Evolutionary conservation across 2,888 invertebrate species (phyloP), one percentile per base, ranked within the genome.

Genomic region (Parelbella ahira): DNA sequence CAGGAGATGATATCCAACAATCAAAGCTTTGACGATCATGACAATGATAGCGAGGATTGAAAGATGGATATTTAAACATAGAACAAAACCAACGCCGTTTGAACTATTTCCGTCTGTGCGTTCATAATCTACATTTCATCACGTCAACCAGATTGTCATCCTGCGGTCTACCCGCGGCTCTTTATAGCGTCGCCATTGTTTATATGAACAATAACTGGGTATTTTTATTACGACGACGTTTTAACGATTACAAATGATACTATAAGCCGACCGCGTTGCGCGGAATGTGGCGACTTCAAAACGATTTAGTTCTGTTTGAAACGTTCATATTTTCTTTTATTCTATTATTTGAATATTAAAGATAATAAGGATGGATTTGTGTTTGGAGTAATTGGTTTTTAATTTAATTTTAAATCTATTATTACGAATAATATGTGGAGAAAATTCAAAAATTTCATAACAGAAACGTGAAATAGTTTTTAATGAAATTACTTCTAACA

Each of bases 171-270:
- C 75, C 73, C 74, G 64, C 67, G 60, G 55, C 65, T 63, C 62
- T 77, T 82, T 79, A 82, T 74, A 71, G 72, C 75, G 71, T 49
- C 63, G 24, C 76, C 68, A 82, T 86, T 86, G 84, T 86, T 82
- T 84, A 82, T 84, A 75, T 62, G 71, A 81, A 86, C 86, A 84
- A 86, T 86, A 82, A 77, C 74, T 57, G 55, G 65, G 63, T 68
- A 73, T 71, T 82, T 65, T 81, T 80, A 80, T 68, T 68, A 61
- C 65, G 63, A 48, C 53, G 78, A 79, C 79, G 62, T 67, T 77
- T 81, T 81, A 73, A 81, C 68, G 76, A 70, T 77, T 71, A 82
- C 73, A 65, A 72, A 83, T 73, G 74, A 73, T 60, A 51, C 51
- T 51, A 58, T 56, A 58, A 68, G 53, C 52, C 46, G 45, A 57